Conservation (phyloP, 2,888 invertebrate species). For the Aradus depressus region DNA sequence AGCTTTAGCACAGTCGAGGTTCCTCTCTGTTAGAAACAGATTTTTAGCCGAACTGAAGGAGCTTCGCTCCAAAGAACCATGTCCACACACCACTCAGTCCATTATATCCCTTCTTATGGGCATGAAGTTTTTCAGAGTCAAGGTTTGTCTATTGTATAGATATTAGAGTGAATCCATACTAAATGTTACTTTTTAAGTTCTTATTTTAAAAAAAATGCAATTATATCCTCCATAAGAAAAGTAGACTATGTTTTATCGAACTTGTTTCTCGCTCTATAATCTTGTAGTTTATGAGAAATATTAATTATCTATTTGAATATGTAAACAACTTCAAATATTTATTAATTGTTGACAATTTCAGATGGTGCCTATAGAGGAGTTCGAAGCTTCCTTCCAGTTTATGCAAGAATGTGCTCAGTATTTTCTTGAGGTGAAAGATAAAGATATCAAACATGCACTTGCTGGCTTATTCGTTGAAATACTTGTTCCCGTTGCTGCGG, state of each 20-base stretch:
- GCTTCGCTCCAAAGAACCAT: slow-evolving; percentile 70
- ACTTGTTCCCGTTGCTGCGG: slow-evolving; percentile 94
- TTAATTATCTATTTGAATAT: too few relatives aligned
- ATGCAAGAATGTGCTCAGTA: slow-evolving; percentile 97
- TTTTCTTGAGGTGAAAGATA: slow-evolving; percentile 94
- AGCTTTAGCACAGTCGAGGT: slow-evolving; percentile 85
- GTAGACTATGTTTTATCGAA: neutral
- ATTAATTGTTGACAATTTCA: too few relatives aligned
- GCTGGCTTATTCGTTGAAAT: slow-evolving; percentile 98
- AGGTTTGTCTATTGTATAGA: slow-evolving; percentile 39
- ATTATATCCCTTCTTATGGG: slow-evolving; percentile 97
- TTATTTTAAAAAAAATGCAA: neutral
- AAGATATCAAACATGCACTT: slow-evolving; percentile 93
- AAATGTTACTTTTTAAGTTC: too few relatives aligned
- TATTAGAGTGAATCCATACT: too few relatives aligned
- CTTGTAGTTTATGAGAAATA: too few relatives aligned
- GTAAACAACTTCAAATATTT: too few relatives aligned
- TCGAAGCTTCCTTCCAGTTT: slow-evolving; percentile 96
- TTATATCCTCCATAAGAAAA: neutral
- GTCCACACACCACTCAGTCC: slow-evolving; percentile 76
- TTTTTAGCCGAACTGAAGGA: slow-evolving; percentile 90
- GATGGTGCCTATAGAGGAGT: slow-evolving; percentile 99
- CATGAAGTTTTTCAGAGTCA: slow-evolving; percentile 93
- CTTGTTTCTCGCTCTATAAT: too few relatives aligned
- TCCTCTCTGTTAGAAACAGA: slow-evolving; percentile 80